A percentile compares a stretch with the other conserved stretches of the same genome.
These are phyloP conservation scores for Cerastis rubricosa DNA, from an alignment of 2,888 invertebrate genomes.

Conservation along the genomic window DNA sequence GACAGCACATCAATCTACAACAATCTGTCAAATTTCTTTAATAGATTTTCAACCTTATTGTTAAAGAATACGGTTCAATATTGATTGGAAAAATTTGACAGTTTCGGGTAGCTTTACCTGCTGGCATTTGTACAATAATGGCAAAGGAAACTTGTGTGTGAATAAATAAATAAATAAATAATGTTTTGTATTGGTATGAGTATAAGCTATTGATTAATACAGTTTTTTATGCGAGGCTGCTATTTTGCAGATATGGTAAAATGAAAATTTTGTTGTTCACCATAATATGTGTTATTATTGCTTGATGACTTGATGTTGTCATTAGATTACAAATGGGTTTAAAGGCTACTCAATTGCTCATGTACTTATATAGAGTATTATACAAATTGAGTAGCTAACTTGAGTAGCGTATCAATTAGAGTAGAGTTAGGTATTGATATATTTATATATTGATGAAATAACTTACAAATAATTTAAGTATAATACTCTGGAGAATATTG, in stretches of 20 bases:
- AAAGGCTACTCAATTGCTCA: neutral
- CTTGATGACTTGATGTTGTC: neutral
- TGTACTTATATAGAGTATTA: neutral
- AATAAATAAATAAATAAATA: no score
- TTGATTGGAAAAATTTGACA: no score
- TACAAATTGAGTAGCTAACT: neutral
- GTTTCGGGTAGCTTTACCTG: no score
- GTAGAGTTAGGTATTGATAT: neutral
- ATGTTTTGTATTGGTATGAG: neutral
- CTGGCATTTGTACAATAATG: no score
- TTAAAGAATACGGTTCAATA: no score
- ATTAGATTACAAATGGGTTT: neutral
- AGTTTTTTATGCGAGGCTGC: neutral
- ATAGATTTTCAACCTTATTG: no score
- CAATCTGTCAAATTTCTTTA: no score
- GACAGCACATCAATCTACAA: no score
- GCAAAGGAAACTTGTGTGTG: no score
- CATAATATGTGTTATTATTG: neutral
- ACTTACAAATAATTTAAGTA: neutral
- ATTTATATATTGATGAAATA: no score
- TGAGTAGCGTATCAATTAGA: neutral
- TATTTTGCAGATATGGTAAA: neutral
- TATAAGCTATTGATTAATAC: neutral
- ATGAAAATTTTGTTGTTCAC: neutral
- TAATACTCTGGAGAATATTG: neutral